These are phyloP conservation scores for Holothuria scabra DNA, from an alignment of 53 echinoderm and acorn worm species.

Conservation along the genomic window DNA sequence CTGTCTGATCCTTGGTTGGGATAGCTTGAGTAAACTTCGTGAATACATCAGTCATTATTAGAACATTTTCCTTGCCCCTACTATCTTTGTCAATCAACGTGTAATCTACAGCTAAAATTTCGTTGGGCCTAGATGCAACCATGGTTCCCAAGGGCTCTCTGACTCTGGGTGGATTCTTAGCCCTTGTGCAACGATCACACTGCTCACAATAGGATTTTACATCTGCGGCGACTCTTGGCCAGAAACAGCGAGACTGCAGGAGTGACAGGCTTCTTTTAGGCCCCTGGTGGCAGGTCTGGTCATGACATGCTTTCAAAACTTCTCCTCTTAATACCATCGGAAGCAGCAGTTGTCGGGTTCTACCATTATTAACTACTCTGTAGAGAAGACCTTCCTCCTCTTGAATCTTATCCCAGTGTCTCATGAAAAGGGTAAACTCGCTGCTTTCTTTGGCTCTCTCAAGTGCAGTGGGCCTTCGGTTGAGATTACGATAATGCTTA, in stretches of 20 bases:
- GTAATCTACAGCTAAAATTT: too few relatives aligned
- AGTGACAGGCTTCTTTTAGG: conserved; percentile 18
- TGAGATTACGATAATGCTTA: not conserved
- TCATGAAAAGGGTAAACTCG: conserved; percentile 20
- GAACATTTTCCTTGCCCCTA: too few relatives aligned
- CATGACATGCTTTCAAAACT: conserved; percentile 16
- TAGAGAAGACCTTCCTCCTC: conserved; percentile 47
- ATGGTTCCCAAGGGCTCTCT: too few relatives aligned
- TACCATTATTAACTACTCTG: conserved; percentile 7
- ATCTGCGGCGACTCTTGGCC: conserved; percentile 1
- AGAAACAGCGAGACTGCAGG: too few relatives aligned
- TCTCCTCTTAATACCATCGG: conserved; percentile 21
- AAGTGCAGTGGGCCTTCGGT: conserved; percentile 6
- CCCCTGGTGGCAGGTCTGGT: conserved; percentile 35
- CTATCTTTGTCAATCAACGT: too few relatives aligned
- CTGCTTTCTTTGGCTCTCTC: conserved; percentile 9
- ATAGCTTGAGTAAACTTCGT: too few relatives aligned
- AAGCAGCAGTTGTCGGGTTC: conserved; percentile 21
- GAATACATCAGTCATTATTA: too few relatives aligned
- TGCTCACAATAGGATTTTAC: conserved; percentile 27
- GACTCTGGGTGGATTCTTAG: conserved; percentile 42
- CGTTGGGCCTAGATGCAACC: too few relatives aligned
- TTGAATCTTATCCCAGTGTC: conserved; percentile 33
- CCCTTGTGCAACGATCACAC: conserved; percentile 53
- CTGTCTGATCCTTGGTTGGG: too few relatives aligned